A percentile compares a stretch with the other conserved stretches of the same genome.
Evolutionary conservation across 2,888 invertebrate species (phyloP).

Genomic region (Leptopilina myrica): DNA sequence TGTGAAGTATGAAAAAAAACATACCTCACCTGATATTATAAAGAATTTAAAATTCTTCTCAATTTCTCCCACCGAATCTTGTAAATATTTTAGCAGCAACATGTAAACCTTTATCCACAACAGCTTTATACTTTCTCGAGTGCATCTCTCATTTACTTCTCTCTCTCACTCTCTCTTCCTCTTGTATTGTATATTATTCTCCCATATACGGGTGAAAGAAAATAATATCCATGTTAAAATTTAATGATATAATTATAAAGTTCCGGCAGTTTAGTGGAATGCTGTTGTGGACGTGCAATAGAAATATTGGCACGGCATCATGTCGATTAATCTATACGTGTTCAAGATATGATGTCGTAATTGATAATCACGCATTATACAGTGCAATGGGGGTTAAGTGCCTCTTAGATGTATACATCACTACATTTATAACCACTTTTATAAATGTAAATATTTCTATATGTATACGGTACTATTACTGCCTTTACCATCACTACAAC

Average conservation of each 20-base stretch:
- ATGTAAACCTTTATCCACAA: too few relatives aligned
- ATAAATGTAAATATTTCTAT: too few relatives aligned
- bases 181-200: not conserved
- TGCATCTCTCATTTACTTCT: conserved; percentile 46
- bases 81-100: too few relatives aligned
- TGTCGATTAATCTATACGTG: conserved; percentile 58
- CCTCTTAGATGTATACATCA: conserved; percentile 39
- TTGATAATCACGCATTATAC: conserved; percentile 62
- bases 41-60: too few relatives aligned
- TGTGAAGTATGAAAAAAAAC: too few relatives aligned
- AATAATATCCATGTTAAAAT: not conserved
- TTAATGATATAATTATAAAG: too few relatives aligned
- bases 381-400: conserved; percentile 34
- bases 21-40: too few relatives aligned
- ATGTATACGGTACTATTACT: too few relatives aligned
- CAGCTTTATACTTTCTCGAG: conserved; percentile 28
- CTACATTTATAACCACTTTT: too few relatives aligned
- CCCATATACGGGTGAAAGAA: not conserved
- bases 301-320: conserved; percentile 20
- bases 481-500: too few relatives aligned
- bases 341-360: conserved; percentile 55
- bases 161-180: not conserved
- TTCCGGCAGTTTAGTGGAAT: too few relatives aligned
- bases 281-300: not conserved
- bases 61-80: too few relatives aligned